phyloP scores from a whole-genome alignment of 1,140 invertebrate species.

The Zeugodacus cucurbitae region DNA sequence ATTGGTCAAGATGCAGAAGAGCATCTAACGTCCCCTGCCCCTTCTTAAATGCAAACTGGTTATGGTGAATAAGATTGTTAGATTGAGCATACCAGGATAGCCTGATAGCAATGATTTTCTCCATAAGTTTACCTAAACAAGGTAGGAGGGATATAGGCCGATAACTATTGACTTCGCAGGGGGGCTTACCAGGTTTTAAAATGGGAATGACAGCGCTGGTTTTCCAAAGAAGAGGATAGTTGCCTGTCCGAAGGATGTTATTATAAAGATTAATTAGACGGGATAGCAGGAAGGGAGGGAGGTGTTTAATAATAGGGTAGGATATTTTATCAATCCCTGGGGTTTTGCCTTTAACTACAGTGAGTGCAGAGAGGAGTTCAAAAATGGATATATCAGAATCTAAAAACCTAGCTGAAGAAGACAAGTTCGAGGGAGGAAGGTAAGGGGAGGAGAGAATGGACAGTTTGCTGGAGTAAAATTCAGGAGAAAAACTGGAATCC shows the following conservation, averaged over 20 bases:
- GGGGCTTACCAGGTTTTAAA: too few relatives aligned
- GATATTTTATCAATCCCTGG: too few relatives aligned
- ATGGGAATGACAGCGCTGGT: too few relatives aligned
- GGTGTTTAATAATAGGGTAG: too few relatives aligned
- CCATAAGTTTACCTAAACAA: neutral
- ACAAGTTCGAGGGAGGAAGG: neutral
- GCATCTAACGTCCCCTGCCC: neutral
- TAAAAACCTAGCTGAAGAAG: neutral
- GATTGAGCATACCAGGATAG: neutral
- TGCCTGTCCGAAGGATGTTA: too few relatives aligned
- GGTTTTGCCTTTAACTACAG: too few relatives aligned
- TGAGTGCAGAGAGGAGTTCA: too few relatives aligned
- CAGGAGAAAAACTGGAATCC: neutral
- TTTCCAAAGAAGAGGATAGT: too few relatives aligned
- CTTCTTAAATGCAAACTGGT: neutral
- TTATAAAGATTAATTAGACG: too few relatives aligned
- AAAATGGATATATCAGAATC: too few relatives aligned
- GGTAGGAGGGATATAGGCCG: neutral
- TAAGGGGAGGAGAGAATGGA: neutral
- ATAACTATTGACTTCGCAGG: neutral
- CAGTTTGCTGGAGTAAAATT: neutral
- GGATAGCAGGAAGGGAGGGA: too few relatives aligned
- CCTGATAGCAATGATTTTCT: neutral
- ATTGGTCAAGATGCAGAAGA: too few relatives aligned
- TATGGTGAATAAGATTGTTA: neutral